These are phyloP conservation scores for Mycogona germanica DNA, from an alignment of 2,888 invertebrate species.

Conservation along the genomic window DNA sequence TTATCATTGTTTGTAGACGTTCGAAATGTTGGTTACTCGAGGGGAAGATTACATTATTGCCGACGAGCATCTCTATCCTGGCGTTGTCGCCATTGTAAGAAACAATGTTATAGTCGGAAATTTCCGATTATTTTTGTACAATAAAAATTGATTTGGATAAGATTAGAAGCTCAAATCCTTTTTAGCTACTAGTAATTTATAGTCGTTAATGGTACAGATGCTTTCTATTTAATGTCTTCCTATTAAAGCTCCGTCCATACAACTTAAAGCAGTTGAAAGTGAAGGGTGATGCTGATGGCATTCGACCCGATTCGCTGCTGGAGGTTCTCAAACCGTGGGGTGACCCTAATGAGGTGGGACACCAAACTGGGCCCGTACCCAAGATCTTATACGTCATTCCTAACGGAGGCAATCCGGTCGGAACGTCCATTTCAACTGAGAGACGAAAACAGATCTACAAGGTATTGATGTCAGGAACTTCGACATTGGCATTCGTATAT, in stretches of 20 bases:
- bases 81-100: slow-evolving; percentile 52
- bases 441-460: slow-evolving; percentile 56
- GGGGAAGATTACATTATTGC: slow-evolving; percentile 58
- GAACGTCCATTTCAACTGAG: slow-evolving; percentile 50
- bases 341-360: slow-evolving; percentile 35
- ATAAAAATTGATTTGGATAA: background rate
- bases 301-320: slow-evolving; percentile 48
- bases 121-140: too few relatives aligned
- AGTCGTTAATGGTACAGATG: slow-evolving; percentile 26
- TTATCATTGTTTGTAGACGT: slow-evolving; percentile 33
- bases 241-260: slow-evolving; percentile 52
- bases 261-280: slow-evolving; percentile 51
- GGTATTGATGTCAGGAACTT: too few relatives aligned
- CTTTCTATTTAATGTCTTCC: slow-evolving; percentile 1
- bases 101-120: too few relatives aligned
- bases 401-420: slow-evolving; percentile 64
- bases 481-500: too few relatives aligned
- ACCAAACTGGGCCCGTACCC: slow-evolving; percentile 48
- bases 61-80: slow-evolving; percentile 57
- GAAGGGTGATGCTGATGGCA: slow-evolving; percentile 53
- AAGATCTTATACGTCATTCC: slow-evolving; percentile 58
- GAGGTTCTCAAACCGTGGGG: slow-evolving; percentile 39
- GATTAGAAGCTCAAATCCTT: background rate
- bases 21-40: slow-evolving; percentile 54
- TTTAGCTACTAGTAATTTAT: slow-evolving; percentile 7